These are phyloP conservation scores for Drosophila mulleri DNA, from an alignment of 2,888 invertebrate species.

Conservation along the genomic window DNA sequence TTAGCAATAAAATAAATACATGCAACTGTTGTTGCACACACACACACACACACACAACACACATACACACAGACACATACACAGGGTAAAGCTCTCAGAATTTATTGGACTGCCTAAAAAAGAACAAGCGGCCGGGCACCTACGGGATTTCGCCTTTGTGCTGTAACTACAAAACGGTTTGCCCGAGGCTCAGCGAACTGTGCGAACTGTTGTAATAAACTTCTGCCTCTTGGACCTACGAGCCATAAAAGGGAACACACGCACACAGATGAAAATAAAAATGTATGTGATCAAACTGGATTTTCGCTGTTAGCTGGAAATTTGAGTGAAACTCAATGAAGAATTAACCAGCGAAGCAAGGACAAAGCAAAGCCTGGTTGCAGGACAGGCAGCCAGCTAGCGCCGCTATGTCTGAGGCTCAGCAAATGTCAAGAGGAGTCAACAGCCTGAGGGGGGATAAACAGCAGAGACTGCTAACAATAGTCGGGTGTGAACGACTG, in stretches of 20 bases:
- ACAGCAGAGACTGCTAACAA: not conserved
- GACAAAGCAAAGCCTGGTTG: slow-evolving; percentile 8
- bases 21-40: slow-evolving; percentile 31
- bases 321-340: slow-evolving; percentile 54
- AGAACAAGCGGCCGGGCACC: slow-evolving; percentile 6
- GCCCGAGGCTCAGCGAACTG: slow-evolving; percentile 60
- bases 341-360: slow-evolving; percentile 10
- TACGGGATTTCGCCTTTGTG: slow-evolving; percentile 19
- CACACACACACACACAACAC: slow-evolving; percentile 3
- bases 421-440: slow-evolving; percentile 51
- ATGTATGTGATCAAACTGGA: slow-evolving; percentile 37
- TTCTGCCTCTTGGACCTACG: slow-evolving; percentile 35
- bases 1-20: slow-evolving; percentile 63
- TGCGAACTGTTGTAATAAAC: slow-evolving; percentile 64
- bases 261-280: not conserved
- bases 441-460: slow-evolving; percentile 43
- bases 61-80: not conserved
- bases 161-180: slow-evolving; percentile 46
- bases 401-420: slow-evolving; percentile 65
- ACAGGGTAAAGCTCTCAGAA: slow-evolving; percentile 17
- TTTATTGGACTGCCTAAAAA: slow-evolving; percentile 38
- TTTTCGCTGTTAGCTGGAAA: slow-evolving; percentile 26
- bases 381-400: slow-evolving; percentile 32
- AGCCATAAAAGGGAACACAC: slow-evolving; percentile 37
- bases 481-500: not conserved